Evolutionary conservation across 2,797 vertebrate species (phyloP).

Genomic region (Pipistrellus nathusii): DNA sequence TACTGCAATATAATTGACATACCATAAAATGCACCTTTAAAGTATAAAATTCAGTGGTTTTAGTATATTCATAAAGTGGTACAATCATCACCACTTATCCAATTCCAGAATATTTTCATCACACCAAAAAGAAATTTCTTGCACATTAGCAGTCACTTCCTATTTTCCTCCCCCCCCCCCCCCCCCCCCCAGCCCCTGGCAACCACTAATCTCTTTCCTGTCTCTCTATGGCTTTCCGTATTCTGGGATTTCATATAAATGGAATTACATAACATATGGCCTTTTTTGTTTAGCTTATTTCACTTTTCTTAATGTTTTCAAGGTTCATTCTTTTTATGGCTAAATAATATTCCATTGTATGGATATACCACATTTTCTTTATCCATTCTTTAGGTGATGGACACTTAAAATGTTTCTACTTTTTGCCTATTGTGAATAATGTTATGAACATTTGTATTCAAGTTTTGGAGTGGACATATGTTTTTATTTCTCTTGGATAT

Average conservation of each 20-base stretch:
- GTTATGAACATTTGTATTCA: conserved; percentile 22
- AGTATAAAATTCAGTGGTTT: conserved; percentile 44
- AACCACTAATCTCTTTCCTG: conserved; percentile 37
- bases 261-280: neutral
- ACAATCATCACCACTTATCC: neutral
- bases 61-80: conserved; percentile 41
- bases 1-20: conserved; percentile 30
- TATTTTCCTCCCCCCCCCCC: neutral
- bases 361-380: conserved; percentile 14
- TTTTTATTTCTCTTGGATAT: conserved; percentile 37
- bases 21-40: conserved; percentile 14
- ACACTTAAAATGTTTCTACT: conserved; percentile 26
- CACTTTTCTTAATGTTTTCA: conserved; percentile 25
- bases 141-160: neutral
- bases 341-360: conserved; percentile 12
- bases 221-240: conserved; percentile 24
- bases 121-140: conserved; percentile 11
- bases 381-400: neutral
- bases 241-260: conserved; percentile 42
- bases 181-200: neutral
- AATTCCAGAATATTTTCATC: conserved; percentile 51
- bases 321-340: conserved; percentile 42
- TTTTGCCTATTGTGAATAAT: neutral
- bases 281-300: neutral
- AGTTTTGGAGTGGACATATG: neutral